Evolutionary conservation across 2,797 vertebrate genomes (phyloP).

Genomic region (Poeciliopsis infans): DNA sequence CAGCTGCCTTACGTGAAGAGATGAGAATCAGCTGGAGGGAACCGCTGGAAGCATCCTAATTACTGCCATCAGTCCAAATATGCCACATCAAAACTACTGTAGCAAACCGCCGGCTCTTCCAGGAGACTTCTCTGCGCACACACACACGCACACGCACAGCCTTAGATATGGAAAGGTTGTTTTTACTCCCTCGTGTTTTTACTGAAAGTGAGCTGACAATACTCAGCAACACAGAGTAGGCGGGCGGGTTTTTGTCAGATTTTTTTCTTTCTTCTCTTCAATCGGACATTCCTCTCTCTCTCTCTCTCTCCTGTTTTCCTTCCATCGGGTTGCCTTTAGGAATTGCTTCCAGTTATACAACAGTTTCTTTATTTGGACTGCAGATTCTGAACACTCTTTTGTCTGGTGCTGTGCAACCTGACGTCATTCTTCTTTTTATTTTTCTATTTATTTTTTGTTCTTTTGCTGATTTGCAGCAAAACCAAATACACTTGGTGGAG

Average conservation of each 20-base stretch:
- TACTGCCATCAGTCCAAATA: constrained; percentile 29
- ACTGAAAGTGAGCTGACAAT: neutral
- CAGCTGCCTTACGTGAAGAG: constrained; percentile 2
- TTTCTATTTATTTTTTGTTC: neutral
- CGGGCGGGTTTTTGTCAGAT: neutral
- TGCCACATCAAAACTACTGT: neutral
- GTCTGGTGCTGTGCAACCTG: constrained; percentile 45
- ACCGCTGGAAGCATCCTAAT: constrained; percentile 27
- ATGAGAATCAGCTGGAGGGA: constrained; percentile 12
- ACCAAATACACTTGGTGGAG: neutral
- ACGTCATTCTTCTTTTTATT: constrained; percentile 43
- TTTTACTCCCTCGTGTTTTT: constrained; percentile 9
- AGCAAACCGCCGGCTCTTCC: constrained; percentile 4
- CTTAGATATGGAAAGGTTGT: neutral
- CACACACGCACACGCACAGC: neutral
- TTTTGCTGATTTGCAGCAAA: constrained; percentile 44
- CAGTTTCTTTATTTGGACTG: constrained; percentile 30
- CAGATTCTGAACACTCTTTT: constrained; percentile 46
- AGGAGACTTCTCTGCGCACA: neutral
- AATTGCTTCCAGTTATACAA: constrained; percentile 21
- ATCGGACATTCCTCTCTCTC: neutral
- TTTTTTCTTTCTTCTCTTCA: neutral
- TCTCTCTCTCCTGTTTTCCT: neutral
- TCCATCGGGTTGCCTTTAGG: constrained; percentile 6
- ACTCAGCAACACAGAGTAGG: neutral